These are phyloP conservation scores for Isoperla grammatica DNA, from an alignment of 2,888 invertebrate genomes.

Conservation along the genomic window DNA sequence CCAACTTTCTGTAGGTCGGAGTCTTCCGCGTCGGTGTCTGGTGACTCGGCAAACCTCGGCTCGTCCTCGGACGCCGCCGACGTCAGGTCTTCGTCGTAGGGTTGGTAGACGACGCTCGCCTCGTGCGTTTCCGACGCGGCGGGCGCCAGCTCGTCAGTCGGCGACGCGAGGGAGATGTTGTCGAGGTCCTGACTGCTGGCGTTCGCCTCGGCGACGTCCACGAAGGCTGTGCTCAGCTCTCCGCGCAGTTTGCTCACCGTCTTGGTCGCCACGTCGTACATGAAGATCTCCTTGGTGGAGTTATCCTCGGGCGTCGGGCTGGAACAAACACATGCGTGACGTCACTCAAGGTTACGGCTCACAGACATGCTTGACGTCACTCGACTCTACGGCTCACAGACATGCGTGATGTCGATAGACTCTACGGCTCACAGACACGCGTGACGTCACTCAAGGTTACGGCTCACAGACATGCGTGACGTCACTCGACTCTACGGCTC, in stretches of 20 bases:
- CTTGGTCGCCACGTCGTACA: slow-evolving; percentile 74
- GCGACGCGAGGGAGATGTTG: slow-evolving; percentile 31
- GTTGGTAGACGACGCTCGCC: background rate
- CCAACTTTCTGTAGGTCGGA: slow-evolving; percentile 3
- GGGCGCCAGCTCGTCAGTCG: slow-evolving; percentile 2
- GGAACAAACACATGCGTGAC: background rate
- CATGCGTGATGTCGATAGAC: too few relatives aligned
- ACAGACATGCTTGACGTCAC: too few relatives aligned
- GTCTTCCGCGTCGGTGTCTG: background rate
- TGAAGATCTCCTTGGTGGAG: slow-evolving; percentile 71
- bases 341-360: too few relatives aligned
- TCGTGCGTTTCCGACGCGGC: slow-evolving; percentile 15
- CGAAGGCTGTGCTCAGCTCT: slow-evolving; percentile 77
- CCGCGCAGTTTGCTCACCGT: slow-evolving; percentile 72
- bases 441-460: too few relatives aligned
- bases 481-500: too few relatives aligned
- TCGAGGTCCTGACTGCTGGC: slow-evolving; percentile 56
- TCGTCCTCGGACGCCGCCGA: too few relatives aligned
- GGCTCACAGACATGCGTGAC: too few relatives aligned
- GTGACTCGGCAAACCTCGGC: slow-evolving; percentile 2
- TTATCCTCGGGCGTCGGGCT: slow-evolving; percentile 34
- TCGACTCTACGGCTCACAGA: too few relatives aligned
- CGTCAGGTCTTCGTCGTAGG: background rate
- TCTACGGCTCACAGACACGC: too few relatives aligned
- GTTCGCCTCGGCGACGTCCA: slow-evolving; percentile 82